phyloP scores from a whole-genome alignment of 1,140 invertebrate species.

The Phymastichus coffea region DNA sequence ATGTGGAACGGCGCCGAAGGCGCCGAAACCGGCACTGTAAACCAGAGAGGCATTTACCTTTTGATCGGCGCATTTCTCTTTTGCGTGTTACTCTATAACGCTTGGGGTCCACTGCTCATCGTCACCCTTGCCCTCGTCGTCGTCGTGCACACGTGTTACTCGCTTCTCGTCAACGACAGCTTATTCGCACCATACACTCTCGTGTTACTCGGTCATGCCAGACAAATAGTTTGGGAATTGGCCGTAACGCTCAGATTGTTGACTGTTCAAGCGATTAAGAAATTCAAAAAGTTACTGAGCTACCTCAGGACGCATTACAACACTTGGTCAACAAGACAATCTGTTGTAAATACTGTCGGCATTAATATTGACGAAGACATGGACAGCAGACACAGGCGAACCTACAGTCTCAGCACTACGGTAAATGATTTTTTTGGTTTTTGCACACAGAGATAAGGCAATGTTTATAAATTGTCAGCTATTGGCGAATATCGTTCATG shows the following conservation, averaged over 20 bases:
- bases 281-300: background rate
- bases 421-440: background rate
- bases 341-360: no score
- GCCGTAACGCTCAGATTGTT: background rate
- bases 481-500: no score
- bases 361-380: no score
- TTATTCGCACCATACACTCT: conserved; percentile 43
- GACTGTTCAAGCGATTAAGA: background rate
- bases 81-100: conserved; percentile 45
- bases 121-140: conserved; percentile 41
- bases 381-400: conserved; percentile 4
- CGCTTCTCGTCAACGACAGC: conserved; percentile 47
- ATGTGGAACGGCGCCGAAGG: background rate
- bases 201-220: conserved; percentile 32
- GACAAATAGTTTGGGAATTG: conserved; percentile 26
- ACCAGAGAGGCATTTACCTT: conserved; percentile 39
- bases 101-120: conserved; percentile 44
- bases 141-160: conserved; percentile 47
- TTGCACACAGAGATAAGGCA: no score
- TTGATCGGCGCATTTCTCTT: conserved; percentile 45
- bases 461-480: no score
- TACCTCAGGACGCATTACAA: no score
- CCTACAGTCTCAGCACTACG: conserved; percentile 21
- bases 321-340: no score
- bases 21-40: background rate